These are phyloP conservation scores for Dicerorhinus sumatrensis DNA, from an alignment of 2,113 vertebrate species.

Conservation along the genomic window DNA sequence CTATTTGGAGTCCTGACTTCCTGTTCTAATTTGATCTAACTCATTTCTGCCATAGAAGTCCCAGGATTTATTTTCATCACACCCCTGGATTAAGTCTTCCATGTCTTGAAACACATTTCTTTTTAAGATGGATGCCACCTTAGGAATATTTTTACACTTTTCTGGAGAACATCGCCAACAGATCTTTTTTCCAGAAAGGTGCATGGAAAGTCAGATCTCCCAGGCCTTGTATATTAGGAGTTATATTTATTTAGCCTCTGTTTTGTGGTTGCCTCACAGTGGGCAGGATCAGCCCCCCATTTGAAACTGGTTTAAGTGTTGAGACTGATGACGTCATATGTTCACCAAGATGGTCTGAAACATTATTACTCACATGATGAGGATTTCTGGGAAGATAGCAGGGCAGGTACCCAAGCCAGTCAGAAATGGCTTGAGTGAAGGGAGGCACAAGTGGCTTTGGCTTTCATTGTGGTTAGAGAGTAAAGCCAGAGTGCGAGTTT, in stretches of 20 bases:
- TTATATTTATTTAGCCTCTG: not conserved
- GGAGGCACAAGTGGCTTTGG: not conserved
- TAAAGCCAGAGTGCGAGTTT: not conserved
- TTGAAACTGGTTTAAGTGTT: not conserved
- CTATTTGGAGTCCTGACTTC: not conserved
- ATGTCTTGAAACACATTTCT: not conserved
- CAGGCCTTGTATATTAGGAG: not conserved
- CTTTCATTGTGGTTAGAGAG: not conserved
- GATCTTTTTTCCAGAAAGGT: not conserved
- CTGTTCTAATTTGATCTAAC: not conserved
- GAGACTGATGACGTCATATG: not conserved
- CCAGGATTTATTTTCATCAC: not conserved
- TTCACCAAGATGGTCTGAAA: not conserved
- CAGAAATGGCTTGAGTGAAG: not conserved
- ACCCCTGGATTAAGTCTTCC: not conserved
- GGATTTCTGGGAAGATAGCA: not conserved
- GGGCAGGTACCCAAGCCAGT: not conserved
- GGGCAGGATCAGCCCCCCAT: not conserved
- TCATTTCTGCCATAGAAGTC: slow-evolving; percentile 20
- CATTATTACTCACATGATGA: not conserved
- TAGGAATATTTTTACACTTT: slow-evolving; percentile 37
- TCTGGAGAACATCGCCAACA: not conserved
- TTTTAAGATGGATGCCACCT: not conserved
- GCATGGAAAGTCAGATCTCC: not conserved
- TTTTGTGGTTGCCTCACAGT: not conserved